Base-by-base conservation (phyloP, 2,888 invertebrate genomes). In the Cenopis cana region DNA sequence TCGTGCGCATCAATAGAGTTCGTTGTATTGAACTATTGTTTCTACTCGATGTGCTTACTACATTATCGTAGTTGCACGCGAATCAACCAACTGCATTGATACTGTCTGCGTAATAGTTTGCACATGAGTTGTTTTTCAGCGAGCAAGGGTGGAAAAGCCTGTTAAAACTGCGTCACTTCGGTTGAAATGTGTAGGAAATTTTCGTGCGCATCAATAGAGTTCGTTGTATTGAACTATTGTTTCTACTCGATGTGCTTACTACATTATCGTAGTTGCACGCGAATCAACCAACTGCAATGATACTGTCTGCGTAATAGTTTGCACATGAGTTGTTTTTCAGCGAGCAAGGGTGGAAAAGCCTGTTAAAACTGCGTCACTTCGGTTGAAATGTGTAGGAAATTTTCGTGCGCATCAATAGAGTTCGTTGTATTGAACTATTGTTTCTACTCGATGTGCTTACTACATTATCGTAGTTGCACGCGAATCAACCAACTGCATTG, bases 401-500 rank as follows among this genome's bases (percentile, higher is more conserved):
- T 14, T 41, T 41, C 41, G 5, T 41, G 14, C 14, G 5, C 5
- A 41, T 14, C 1, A 14, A 41, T 14, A 12, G 12, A 12, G 41
- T 41, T 41, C 41, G 14, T 41, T 41, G 12, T 41, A 41, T 41
- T 41, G 41, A 14, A 41, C 14, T 41, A 5, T 14, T 1, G 1
- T 14, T 12, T 38, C 12, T 38, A 11, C 38, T 38, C 2, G 38
- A 38, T 12, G 41, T 12, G 12, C 0, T 41, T 41, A 12, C 12
- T 41, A 41, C 12, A 12, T n/a, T n/a, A n/a, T n/a, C n/a, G n/a
- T n/a, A n/a, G n/a, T 64, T 64, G 50, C 24, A 50, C 36, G 18
- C 57, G 57, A 64, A 57, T 62, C 56, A 62, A 62, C 36, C 61
- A 57, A 57, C 50, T 56, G 55, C 54, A 55, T 41, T 68, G 59